Base-by-base conservation (phyloP, 2,888 invertebrate genomes). In the Colostygia pectinataria region DNA sequence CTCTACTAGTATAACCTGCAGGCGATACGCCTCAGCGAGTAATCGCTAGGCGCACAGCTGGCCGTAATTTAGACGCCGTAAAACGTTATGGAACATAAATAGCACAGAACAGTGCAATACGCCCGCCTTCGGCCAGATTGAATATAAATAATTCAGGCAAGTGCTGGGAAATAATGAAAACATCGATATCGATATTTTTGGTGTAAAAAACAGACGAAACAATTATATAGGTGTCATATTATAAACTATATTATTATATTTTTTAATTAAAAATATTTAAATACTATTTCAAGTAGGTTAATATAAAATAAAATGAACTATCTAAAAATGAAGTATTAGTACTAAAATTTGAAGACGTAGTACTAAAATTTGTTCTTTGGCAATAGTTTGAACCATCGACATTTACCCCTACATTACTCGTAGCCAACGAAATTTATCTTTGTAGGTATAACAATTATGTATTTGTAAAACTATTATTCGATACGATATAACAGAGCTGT, bases 121-220 rank as follows among this genome's bases (percentile, higher is more conserved):
- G 52, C 42, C 45, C 59, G 43, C 54, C 9, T 29, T 20, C 37
- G 39, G 38, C 54, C 46, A 66, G 64, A 73, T 72, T 73, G 68
- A 65, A 65, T 62, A 68, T 70, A 68, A 68, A 71, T 71, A 65
- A 70, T 70, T 70, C 71, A 65, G 39, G 15, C 7, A 14, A 52
- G 42, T 29, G 38, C n/a, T 42, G 41, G 43, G 45, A 27, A 33
- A 23, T 18, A n/a, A 15, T 25, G 4, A 25, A 14, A 2, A 40
- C 5, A 28, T 45, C 31, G 33, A 38, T 43, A 25, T 31, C 37
- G 32, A 31, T 44, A 31, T 38, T 8, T 29, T 31, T 7, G 25
- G 18, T 6, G 24, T 3, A 9, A 25, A 33, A 25, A 9, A 20
- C 20, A 34, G n/a, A n/a, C n/a, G n/a, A n/a, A n/a, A n/a, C n/a